Conservation (phyloP, 2,797 vertebrate genomes). For the Heteromormyrus szaboi region DNA sequence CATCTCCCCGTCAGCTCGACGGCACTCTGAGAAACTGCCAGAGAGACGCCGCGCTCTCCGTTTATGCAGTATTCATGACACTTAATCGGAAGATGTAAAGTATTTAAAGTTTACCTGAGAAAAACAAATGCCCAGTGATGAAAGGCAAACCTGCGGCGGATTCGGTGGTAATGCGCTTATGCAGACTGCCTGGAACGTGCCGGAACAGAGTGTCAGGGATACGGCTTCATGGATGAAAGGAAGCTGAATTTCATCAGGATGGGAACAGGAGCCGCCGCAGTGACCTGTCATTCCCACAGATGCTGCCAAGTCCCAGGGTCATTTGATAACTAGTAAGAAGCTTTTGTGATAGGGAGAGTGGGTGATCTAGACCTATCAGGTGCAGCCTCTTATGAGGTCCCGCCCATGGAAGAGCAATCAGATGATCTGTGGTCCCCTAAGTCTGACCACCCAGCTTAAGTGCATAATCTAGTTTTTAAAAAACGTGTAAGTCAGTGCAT, state of each 20-base stretch:
- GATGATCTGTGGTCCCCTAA: not conserved
- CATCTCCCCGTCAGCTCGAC: not conserved
- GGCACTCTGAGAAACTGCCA: not conserved
- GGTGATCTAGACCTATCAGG: not conserved
- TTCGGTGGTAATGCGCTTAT: not conserved
- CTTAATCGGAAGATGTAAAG: not conserved
- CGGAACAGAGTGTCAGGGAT: not conserved
- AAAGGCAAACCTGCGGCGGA: not conserved
- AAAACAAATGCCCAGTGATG: not conserved
- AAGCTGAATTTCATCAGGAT: not conserved
- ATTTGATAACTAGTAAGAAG: not conserved
- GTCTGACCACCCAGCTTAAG: not conserved
- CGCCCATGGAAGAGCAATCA: not conserved
- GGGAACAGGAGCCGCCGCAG: not conserved
- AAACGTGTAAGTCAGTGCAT: not conserved
- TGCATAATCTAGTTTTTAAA: not conserved
- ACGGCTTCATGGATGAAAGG: not conserved
- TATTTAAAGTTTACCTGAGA: not conserved
- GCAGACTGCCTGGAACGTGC: not conserved
- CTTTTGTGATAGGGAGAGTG: not conserved
- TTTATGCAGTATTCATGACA: not conserved
- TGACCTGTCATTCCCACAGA: not conserved
- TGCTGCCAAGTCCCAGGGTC: not conserved
- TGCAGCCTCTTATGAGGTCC: not conserved
- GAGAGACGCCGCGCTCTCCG: not conserved